Base-by-base conservation (phyloP, 2,888 invertebrate species). In the Salpingus planirostris region DNA sequence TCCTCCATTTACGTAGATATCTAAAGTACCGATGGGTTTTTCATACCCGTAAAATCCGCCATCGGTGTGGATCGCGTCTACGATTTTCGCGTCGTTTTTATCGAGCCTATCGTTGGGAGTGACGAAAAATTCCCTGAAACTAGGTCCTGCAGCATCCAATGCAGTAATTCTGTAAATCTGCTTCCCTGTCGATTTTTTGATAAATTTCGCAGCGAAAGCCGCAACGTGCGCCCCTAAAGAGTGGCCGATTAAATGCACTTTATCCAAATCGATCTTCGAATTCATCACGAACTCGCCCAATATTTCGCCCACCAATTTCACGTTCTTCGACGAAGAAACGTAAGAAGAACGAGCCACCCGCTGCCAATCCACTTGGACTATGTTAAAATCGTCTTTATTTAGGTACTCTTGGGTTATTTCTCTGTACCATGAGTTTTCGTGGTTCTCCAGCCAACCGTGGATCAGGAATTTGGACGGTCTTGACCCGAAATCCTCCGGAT, bases 1-100 rank as follows among this genome's bases (percentile, higher is more conserved):
- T 0, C 84, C 85, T 11, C 71, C 72, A 54, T 85, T 84, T 0
- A 83, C 82, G 62, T 79, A 85, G 54, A 81, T 84, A 59, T 85
- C 85, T 0, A 67, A 77, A 52, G 81, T 74, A 0, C 85, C 85
- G 10, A 79, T 67, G 5, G 80, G 70, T 23, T 55, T 49, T 8
- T 55, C 50, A 45, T 74, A 76, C 0, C 83, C 83, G 21, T 73
- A 67, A 24, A 74, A 62, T 0, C 80, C 81, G 1, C 72, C 74
- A 46, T 78, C 76, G 1, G 80, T 80, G 50, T 86, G 85, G 28
- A 85, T 77, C 1, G 82, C 73, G 53, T 85, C 84, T 2, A 80
- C 84, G 50, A 82, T 85, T 12, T 67, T 60, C 0, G 83, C 86
- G 55, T 85, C 84, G 2, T 77, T 11, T 71, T 57, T 0, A 80